Evolutionary conservation across 2,797 vertebrate genomes (phyloP).

Genomic region (Melanogrammus aeglefinus): DNA sequence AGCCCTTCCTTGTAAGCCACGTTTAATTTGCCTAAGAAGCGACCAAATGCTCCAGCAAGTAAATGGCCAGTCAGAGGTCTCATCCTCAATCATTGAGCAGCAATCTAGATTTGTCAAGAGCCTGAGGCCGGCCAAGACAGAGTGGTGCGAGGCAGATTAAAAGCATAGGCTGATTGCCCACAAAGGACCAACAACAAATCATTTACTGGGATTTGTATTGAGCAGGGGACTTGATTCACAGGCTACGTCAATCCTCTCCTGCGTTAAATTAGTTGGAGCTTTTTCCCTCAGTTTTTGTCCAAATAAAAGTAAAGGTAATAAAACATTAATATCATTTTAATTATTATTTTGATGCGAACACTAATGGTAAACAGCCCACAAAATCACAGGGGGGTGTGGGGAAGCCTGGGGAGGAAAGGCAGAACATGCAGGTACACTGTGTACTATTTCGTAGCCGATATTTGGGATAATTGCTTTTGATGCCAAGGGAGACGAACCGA

Average conservation of each 20-base stretch:
- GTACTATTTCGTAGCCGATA: too few relatives aligned
- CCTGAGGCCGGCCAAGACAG: neutral
- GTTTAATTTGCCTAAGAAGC: neutral
- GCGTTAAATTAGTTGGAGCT: neutral
- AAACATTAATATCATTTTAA: neutral
- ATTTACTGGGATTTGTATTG: neutral
- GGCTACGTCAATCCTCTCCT: neutral
- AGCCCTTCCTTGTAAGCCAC: neutral
- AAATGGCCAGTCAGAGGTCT: neutral
- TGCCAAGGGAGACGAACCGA: too few relatives aligned
- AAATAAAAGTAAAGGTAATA: neutral
- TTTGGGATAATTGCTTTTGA: too few relatives aligned
- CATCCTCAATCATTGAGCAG: neutral
- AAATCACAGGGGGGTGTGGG: too few relatives aligned
- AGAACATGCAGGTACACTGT: too few relatives aligned
- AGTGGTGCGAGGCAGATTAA: neutral
- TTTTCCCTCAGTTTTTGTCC: neutral
- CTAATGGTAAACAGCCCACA: neutral
- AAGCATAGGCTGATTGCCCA: neutral
- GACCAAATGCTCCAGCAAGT: neutral
- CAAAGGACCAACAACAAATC: neutral
- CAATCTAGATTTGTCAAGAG: neutral
- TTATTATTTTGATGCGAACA: neutral
- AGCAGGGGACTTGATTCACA: neutral
- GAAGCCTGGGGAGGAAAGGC: too few relatives aligned